Percentiles rank a stretch among this genome's conserved stretches.
Conservation (phyloP, 2,888 invertebrate species). For the Ochropleura leucogaster region DNA sequence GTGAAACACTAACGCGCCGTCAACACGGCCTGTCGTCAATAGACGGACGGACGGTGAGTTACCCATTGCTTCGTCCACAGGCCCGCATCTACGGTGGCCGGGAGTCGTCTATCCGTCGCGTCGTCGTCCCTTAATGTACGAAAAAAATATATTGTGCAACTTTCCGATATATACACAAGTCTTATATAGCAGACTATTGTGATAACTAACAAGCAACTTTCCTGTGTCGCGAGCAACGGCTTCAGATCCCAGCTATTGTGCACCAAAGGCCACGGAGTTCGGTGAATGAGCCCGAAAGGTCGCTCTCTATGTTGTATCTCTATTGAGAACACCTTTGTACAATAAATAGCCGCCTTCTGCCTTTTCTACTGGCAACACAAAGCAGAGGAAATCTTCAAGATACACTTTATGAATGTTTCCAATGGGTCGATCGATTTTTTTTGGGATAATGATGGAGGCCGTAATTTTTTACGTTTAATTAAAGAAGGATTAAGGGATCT, state of each 20-base stretch:
- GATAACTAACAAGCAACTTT: constrained; percentile 71
- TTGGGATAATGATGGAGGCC: constrained; percentile 35
- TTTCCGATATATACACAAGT: constrained; percentile 27
- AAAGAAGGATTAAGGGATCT: not conserved
- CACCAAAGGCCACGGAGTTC: constrained; percentile 82
- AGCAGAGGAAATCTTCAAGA: constrained; percentile 61
- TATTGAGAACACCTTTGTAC: constrained; percentile 77
- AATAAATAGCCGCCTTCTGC: constrained; percentile 73
- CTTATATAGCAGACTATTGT: constrained; percentile 59
- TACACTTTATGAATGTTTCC: constrained; percentile 47
- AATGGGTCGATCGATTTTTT: constrained; percentile 15
- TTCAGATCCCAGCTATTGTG: constrained; percentile 79
- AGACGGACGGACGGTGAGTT: too few relatives aligned
- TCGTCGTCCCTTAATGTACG: too few relatives aligned
- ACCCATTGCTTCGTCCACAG: too few relatives aligned
- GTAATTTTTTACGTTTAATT: constrained; percentile 7
- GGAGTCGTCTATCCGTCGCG: too few relatives aligned
- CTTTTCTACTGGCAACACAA: constrained; percentile 69
- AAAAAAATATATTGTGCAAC: constrained; percentile 1
- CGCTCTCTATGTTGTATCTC: constrained; percentile 79
- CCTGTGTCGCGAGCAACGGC: constrained; percentile 69
- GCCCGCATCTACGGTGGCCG: too few relatives aligned
- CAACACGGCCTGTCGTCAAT: too few relatives aligned
- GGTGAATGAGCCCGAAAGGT: constrained; percentile 83
- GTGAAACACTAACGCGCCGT: too few relatives aligned